Base-by-base conservation (phyloP, 2,888 invertebrate genomes). In the Synergus umbraculus region DNA sequence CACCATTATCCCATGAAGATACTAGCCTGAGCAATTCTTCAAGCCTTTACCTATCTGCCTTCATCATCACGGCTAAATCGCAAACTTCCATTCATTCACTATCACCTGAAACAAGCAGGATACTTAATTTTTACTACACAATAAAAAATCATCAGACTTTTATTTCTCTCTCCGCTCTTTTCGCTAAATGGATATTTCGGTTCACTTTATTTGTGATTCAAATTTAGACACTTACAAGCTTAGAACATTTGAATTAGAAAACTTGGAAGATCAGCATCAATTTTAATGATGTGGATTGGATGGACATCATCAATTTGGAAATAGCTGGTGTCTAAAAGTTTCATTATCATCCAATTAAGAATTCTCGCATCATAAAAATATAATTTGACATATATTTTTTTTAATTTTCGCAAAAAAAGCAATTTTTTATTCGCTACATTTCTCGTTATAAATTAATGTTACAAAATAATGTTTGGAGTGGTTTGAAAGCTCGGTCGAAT, bases 1-100 rank as follows among this genome's bases (percentile, higher is more conserved):
- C 43, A 66, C 77, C 66, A 77, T 77, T 77, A 77, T 77, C 66
- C 63, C 65, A 49, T 41, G 49, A 64, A 63, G 65, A 65, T 77
- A 46, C 77, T 77, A 54, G 54, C 58, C 22, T 54, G 22, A 64
- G 64, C 77, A 66, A 77, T 77, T 77, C 66, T 66, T 77, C 77
- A 77, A 77, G 69, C 29, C 54, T 37, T 54, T 13, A 69, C 77
- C 37, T 46, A 66, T 77, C 66, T 67, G 29, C 66, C 37, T 54
- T 64, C 77, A 66, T 66, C 66, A 58, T 65, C 73, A n/a, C 22
- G 22, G 58, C 60, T 54, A 43, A 73, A 73, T 73, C 66, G 66
- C 73, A 49, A 73, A 41, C 73, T 37, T 49, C 54, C 41, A 43
- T 66, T 43, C 66, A 66, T 66, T 66, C 41, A 66, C 43, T n/a